These are phyloP conservation scores for Cassiopea andromeda DNA, from an alignment of 30 jellyfish, hydroid and myxozoan species.

Conservation along the genomic window DNA sequence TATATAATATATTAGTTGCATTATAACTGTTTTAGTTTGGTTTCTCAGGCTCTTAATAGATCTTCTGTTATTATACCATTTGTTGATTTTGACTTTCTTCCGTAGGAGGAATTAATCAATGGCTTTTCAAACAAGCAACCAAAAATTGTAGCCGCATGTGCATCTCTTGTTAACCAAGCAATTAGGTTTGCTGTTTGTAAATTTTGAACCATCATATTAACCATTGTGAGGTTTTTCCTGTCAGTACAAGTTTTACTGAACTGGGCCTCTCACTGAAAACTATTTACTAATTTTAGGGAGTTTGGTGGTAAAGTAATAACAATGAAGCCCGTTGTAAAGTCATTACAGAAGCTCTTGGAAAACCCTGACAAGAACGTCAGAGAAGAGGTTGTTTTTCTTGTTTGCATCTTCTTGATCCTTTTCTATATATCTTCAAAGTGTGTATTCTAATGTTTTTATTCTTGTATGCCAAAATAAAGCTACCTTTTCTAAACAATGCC, in stretches of 20 bases:
- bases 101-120: conserved; percentile 87
- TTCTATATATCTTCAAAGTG: too few relatives aligned
- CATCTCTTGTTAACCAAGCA: conserved; percentile 71
- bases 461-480: too few relatives aligned
- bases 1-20: neutral
- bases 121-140: conserved; percentile 93
- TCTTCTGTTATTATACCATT: neutral
- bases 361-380: conserved; percentile 95
- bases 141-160: conserved; percentile 85
- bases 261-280: too few relatives aligned
- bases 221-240: too few relatives aligned
- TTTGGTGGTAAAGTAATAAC: conserved; percentile 94
- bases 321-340: conserved; percentile 88
- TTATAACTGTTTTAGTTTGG: neutral
- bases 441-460: too few relatives aligned
- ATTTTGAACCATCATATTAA: neutral
- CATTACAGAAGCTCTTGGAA: conserved; percentile 82
- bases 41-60: too few relatives aligned
- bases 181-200: conserved; percentile 60
- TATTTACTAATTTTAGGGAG: conserved; percentile 58
- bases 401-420: too few relatives aligned
- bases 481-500: too few relatives aligned
- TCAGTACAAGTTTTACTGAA: too few relatives aligned
- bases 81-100: neutral
- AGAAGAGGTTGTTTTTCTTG: conserved; percentile 72